Percentiles rank a stretch among this genome's conserved stretches.
phyloP scores from a whole-genome alignment of 2,113 vertebrate species.

The Anguilla rostrata region DNA sequence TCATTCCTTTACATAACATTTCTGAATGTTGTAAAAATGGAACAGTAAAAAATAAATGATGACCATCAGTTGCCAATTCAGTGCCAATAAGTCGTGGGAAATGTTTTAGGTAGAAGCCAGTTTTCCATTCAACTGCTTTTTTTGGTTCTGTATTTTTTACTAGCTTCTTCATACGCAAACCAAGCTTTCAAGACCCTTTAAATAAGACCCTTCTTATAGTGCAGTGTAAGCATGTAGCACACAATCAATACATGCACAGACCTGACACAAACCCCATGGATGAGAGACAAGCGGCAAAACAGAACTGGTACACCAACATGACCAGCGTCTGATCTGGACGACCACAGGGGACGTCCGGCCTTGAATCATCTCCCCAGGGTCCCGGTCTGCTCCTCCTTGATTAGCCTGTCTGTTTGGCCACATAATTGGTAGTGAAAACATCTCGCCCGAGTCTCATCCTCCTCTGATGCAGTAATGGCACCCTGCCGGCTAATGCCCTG shows the following conservation, averaged over 20 bases:
- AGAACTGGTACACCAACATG: not conserved
- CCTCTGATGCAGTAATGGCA: not conserved
- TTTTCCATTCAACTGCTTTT: not conserved
- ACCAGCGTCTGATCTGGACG: not conserved
- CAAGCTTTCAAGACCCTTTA: not conserved
- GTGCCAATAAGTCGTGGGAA: not conserved
- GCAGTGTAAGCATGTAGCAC: not conserved
- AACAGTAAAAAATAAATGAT: not conserved
- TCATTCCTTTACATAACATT: not conserved
- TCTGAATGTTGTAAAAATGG: not conserved
- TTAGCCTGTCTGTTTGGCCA: constrained; percentile 29
- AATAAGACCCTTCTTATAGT: not conserved
- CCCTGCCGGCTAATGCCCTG: not conserved
- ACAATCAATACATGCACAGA: not conserved
- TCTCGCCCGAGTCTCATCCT: not conserved
- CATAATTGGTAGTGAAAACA: constrained; percentile 25
- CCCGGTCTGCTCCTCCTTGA: not conserved
- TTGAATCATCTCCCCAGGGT: not conserved
- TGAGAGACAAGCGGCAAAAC: not conserved
- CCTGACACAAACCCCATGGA: not conserved
- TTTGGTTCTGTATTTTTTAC: not conserved
- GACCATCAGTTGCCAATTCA: not conserved
- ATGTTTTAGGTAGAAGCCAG: not conserved
- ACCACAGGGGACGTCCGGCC: too few species aligned
- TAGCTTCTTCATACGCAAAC: not conserved